Evolutionary conservation across 2,797 vertebrate species (phyloP), one percentile per base, ranked within the genome.

Genomic region (Danio tinwini): DNA sequence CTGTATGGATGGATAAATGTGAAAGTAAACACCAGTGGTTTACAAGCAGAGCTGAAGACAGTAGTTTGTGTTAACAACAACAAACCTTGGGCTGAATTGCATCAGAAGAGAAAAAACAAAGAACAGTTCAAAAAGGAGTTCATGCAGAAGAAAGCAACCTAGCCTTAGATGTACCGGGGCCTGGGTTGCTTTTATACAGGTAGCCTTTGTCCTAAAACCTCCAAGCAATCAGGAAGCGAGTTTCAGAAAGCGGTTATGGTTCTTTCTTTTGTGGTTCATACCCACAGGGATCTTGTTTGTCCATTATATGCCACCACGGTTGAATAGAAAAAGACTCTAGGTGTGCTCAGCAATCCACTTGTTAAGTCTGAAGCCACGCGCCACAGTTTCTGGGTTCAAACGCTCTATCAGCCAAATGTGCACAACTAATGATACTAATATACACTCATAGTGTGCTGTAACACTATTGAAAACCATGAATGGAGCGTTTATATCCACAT

Each of bases 261-360:
- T 53, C 64, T 49, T 68, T 44, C 53, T 49, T 77, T 40, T 58
- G 52, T 53, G 49, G 63, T 39, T 68, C 10, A 16, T 49, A 16
- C 64, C 42, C 14, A 1, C 9, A 68, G 53, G 40, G 64, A 77
- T 59, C 53, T 77, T 59, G 64, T 77, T 59, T 56, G 64, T 40
- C 55, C 64, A 77, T 68, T 59, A 59, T 68, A 21, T 59, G 44
- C 21, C 29, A 77, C 53, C 75, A 68, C 12, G 12, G 19, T 13
- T 59, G 44, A 77, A 76, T 29, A 1, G 19, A 67, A 68, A 59
- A 5, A 16, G 64, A 29, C 64, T 39, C 42, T 64, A 50, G 64
- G 64, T 59, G 75, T 77, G 52, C 53, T 47, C 42, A 39, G 63
- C 42, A 77, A 49, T 10, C 29, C 29, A 29, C 29, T 29, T 29